Base-by-base conservation (phyloP, 1,140 invertebrate species). In the Pteromalus puparum region DNA sequence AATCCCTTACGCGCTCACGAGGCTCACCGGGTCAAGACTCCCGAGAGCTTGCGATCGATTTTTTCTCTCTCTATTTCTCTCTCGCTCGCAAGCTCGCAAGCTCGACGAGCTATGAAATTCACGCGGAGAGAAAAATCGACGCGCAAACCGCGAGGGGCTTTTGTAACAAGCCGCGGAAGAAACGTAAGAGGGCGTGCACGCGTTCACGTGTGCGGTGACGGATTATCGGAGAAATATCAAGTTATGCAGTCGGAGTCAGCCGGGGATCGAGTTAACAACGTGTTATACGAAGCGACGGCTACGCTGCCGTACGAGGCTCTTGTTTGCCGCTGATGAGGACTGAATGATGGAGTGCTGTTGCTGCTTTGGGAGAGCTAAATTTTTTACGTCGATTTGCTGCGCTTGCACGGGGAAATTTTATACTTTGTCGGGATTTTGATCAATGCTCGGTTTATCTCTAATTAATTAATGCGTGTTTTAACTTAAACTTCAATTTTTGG, bases 171-270 rank as follows among this genome's bases (percentile, higher is more conserved):
- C 67, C 12, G 67, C 67, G 26, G 12, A 70, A 70, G 67, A 70
- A 70, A 70, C 5, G 28, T 13, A 28, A 70, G 67, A 70, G 24
- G 53, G 7, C 18, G 21, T n/a, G 21, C 18, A n/a, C 18, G 18
- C 53, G 53, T 61, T 21, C 53, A 61, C 53, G 18, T 61, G 21
- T 61, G 67, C 26, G 24, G 67, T 30, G 67, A 26, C 67, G 67
- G 28, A 10, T 70, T 70, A 70, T 70, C 67, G 67, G 67, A 30
- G 67, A 70, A 70, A 30, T 70, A 70, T 70, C 67, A 70, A 70
- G 67, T 70, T 70, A 70, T 70, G 28, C 28, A 70, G 53, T 61
- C 18, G 15, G 53, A 61, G 53, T 61, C 53, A 61, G 21, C 53
- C 53, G 53, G 53, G 53, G 21, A 61, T 61, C 53, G 21, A 61